Base-by-base conservation (phyloP, 2,797 vertebrate species). In the Acanthiza pusilla region DNA sequence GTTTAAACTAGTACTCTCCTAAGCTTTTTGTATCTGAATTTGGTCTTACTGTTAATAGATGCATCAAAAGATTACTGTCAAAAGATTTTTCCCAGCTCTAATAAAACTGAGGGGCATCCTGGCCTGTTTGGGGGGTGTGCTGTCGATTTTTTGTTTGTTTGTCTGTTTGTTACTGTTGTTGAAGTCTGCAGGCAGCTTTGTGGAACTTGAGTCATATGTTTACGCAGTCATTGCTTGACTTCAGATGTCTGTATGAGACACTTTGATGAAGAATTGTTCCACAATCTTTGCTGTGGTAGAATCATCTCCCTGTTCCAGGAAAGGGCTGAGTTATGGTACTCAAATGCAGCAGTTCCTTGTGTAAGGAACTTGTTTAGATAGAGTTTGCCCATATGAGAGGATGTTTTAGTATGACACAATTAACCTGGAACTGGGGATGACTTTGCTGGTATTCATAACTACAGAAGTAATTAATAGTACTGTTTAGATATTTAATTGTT, bases 91-190 rank as follows among this genome's bases (percentile, higher is more conserved):
- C 29, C 25, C 3, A n/a, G 23, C 13, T 79, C 0, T 47, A 16
- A 61, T 75, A 87, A 80, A 85, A 48, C 43, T 40, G 55, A 43
- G n/a, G 14, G 4, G 22, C 17, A 11, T 65, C 36, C 4, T 38
- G 1, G 2, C 9, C 34, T 61, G 7, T 54, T n/a, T 27, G 14
- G 2, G 4, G 5, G 2, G 11, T 16, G 18, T 53, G n/a, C 34
- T 73, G 30, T 27, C 22, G 5, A 5, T 25, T 58, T 70, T 54
- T 71, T 43, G 10, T 58, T 11, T 38, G 38, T 38, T 38, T 81
- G 7, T 23, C 3, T 34, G 16, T 17, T 58, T 61, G 13, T 53
- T 67, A 10, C 42, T 80, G 29, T 34, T 81, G 62, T 40, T 67
- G 47, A 75, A 78, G 63, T 47, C 32, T 63, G 20, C 19, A 82